These are phyloP conservation scores for Gymnorhina tibicen DNA, from an alignment of 2,113 vertebrate genomes.

Conservation along the genomic window DNA sequence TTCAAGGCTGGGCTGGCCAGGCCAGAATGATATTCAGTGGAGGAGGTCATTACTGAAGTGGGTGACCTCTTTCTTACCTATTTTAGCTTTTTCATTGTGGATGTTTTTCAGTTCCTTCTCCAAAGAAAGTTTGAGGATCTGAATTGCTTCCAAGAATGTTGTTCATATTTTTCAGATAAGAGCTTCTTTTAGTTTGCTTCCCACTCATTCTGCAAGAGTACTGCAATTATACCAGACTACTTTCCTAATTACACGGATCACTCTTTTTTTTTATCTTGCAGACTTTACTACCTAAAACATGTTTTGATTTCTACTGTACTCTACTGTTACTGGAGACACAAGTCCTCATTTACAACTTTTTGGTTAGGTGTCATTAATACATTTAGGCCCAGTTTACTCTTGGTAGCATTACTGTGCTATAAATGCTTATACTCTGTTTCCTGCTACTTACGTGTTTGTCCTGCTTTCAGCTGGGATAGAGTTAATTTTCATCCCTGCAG, in stretches of 20 bases:
- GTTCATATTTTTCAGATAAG: neutral
- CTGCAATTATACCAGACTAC: neutral
- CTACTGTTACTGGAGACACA: neutral
- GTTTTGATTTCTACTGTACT: neutral
- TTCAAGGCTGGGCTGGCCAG: neutral
- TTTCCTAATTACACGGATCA: neutral
- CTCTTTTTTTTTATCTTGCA: neutral
- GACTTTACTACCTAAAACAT: neutral
- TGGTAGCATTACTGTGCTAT: neutral
- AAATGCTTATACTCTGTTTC: neutral
- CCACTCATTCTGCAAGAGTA: neutral
- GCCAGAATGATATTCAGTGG: neutral
- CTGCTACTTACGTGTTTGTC: neutral
- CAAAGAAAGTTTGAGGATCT: neutral
- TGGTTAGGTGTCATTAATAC: neutral
- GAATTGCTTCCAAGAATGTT: neutral
- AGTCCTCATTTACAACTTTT: neutral
- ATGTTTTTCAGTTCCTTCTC: neutral
- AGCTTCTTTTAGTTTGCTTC: neutral
- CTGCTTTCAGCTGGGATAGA: neutral
- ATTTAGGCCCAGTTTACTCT: neutral
- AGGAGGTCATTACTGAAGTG: neutral
- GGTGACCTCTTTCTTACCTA: neutral
- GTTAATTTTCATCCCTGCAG: neutral
- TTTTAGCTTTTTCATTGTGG: neutral